Base-by-base conservation (phyloP, 2,888 invertebrate species). In the Cataglyphis albicans region DNA sequence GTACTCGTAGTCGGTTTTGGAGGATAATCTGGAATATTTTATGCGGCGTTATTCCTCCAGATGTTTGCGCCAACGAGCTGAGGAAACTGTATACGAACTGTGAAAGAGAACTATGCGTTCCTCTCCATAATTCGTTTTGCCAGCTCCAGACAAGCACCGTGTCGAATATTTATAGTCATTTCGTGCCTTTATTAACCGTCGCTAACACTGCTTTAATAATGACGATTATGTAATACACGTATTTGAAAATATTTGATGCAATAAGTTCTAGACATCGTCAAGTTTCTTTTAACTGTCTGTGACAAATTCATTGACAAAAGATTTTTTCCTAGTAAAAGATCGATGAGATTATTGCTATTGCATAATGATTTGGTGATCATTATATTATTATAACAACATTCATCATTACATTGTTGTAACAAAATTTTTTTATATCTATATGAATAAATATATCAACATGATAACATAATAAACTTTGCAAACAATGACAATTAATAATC, bases 1-100 rank as follows among this genome's bases (percentile, higher is more conserved):
- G 78, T 74, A 86, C 70, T 55, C 29, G 6, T 52, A 41, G 82
- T 48, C 21, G 65, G 55, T 82, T 86, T 67, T 44, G 76, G 81
- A 78, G 80, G 73, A 86, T 87, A 75, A 82, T 81, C 76, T 35
- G 75, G 81, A 85, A 85, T 84, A 82, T 65, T 76, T 72, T 81
- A 84, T 75, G 70, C 64, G 61, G 68, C 57, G 59, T 64, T 72
- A 59, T 86, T 86, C 78, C 38, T 81, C 75, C 87, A 83, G 80
- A 85, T 85, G 48, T 84, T 84, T 85, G 84, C 85, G 29, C 41
- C 68, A 72, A 78, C 21, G 25, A 70, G 25, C 32, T 68, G 48
- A 9, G 59, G 48, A 80, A 70, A 70, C n/a, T 21, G 7, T 44
- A 21, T 78, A 44, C n/a, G 48, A 52, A 52, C 48, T 70, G 29